Percentiles rank a stretch among this genome's conserved stretches.
phyloP scores from a whole-genome alignment of 2,797 vertebrate species.

The Melanotaenia pygmaea region DNA sequence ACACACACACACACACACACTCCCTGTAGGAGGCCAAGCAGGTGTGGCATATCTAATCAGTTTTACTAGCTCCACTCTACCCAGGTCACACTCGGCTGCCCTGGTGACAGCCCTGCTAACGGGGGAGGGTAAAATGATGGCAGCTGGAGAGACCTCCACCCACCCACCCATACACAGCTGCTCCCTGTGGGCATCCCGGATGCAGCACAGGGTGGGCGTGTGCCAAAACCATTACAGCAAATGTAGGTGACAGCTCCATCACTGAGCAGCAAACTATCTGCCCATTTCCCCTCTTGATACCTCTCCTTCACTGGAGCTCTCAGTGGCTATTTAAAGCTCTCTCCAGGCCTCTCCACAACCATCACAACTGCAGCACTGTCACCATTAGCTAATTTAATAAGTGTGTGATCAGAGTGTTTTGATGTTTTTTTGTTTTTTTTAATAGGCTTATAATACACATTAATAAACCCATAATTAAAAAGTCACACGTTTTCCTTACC shows the following conservation, averaged over 20 bases:
- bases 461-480: not conserved
- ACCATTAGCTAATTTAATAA: conserved; percentile 20
- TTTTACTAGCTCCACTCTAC: conserved; percentile 70
- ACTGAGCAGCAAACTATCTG: conserved; percentile 52
- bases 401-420: not conserved
- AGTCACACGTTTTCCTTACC: conserved; percentile 53
- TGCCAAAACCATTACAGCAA: conserved; percentile 80
- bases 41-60: conserved; percentile 79
- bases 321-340: conserved; percentile 42
- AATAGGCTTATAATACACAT: not conserved
- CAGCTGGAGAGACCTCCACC: conserved; percentile 47
- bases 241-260: conserved; percentile 75
- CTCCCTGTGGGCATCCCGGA: conserved; percentile 73
- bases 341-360: conserved; percentile 37
- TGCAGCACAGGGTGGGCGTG: conserved; percentile 54
- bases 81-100: conserved; percentile 83
- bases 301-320: conserved; percentile 32
- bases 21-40: conserved; percentile 43
- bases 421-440: not conserved
- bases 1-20: conserved; percentile 3
- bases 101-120: conserved; percentile 81
- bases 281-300: conserved; percentile 38
- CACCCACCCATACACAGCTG: conserved; percentile 84
- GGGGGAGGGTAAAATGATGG: conserved; percentile 48
- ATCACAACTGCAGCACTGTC: conserved; percentile 15